Base-by-base conservation (phyloP, 2,888 invertebrate genomes). In the Eulithis testata region DNA sequence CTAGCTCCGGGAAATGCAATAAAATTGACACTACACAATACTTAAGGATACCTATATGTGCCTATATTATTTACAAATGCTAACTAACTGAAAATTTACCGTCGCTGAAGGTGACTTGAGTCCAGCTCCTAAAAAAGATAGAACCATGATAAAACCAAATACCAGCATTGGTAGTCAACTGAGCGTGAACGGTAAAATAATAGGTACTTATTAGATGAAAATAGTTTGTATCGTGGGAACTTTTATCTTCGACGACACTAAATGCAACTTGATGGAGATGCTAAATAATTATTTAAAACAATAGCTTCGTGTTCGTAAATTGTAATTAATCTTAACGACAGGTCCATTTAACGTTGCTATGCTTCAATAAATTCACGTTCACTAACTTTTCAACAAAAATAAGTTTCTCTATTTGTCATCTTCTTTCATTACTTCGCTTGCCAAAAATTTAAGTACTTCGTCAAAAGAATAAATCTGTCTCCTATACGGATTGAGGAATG, bases 401-500 rank as follows among this genome's bases (percentile, higher is more conserved):
- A 47, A 21, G 44, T 43, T 31, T 37, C 12, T 36, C 52, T n/a
- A 54, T 60, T 50, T 49, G 55, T 63, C 56, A 65, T 12, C 37
- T 49, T 61, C 43, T 49, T 69, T 68, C 37, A 53, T 54, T 55
- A 59, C 60, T 27, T 27, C 44, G 54, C 63, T 66, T 47, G 55
- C 58, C 66, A 62, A 43, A 71, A 66, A 64, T 66, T 45, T 60
- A 49, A 14, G 68, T 54, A 14, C 27, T 54, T 64, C 68, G 11
- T 62, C 70, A 69, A 63, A 65, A 61, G 65, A 76, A 73, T 73
- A 73, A 71, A 63, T 68, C 70, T 70, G 65, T 66, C 60, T 63
- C 69, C 65, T 68, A 60, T 47, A 67, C 49, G 57, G 53, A 55
- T 72, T 75, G 66, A 73, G 72, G 63, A 73, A 76, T 76, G 73